These are phyloP conservation scores for Lampropteryx suffumata DNA, from an alignment of 2,888 invertebrate species.

Conservation along the genomic window DNA sequence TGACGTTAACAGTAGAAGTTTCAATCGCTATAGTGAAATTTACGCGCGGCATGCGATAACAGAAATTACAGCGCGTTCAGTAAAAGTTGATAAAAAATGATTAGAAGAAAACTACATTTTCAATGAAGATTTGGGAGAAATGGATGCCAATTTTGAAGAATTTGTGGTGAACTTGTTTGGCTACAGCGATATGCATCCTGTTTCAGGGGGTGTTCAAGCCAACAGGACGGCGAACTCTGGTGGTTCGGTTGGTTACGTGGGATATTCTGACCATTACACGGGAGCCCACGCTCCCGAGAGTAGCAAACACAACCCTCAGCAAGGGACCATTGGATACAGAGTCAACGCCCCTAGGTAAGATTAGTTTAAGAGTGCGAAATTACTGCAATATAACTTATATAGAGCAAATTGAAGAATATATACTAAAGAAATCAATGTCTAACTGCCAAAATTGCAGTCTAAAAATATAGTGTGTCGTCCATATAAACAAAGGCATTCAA, in stretches of 20 bases:
- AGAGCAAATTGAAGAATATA: constrained; percentile 21
- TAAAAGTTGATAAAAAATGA: constrained; percentile 31
- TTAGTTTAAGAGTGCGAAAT: constrained; percentile 26
- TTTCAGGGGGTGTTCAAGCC: constrained; percentile 86
- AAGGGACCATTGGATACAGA: constrained; percentile 83
- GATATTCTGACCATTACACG: constrained; percentile 68
- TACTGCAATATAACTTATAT: constrained; percentile 16
- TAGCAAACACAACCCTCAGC: constrained; percentile 77
- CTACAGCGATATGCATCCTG: constrained; percentile 67
- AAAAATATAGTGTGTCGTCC: constrained; percentile 24
- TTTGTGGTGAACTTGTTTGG: constrained; percentile 39
- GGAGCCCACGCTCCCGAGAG: constrained; percentile 76
- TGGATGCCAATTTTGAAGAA: constrained; percentile 14
- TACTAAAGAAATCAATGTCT: constrained; percentile 24
- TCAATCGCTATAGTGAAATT: constrained; percentile 56
- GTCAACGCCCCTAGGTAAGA: constrained; percentile 86
- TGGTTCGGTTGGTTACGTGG: constrained; percentile 85
- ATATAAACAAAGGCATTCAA: constrained; percentile 23
- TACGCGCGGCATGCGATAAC: constrained; percentile 62
- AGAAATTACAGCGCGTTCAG: constrained; percentile 47
- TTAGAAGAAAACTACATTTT: constrained; percentile 23
- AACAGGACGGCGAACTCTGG: constrained; percentile 87
- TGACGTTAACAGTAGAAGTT: constrained; percentile 56
- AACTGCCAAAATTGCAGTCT: constrained; percentile 21
- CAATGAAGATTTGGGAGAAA: constrained; percentile 21